A percentile compares a stretch with the other conserved stretches of the same genome.
These are phyloP conservation scores for Hylaea fasciaria DNA, from an alignment of 2,888 invertebrate genomes.

Conservation along the genomic window DNA sequence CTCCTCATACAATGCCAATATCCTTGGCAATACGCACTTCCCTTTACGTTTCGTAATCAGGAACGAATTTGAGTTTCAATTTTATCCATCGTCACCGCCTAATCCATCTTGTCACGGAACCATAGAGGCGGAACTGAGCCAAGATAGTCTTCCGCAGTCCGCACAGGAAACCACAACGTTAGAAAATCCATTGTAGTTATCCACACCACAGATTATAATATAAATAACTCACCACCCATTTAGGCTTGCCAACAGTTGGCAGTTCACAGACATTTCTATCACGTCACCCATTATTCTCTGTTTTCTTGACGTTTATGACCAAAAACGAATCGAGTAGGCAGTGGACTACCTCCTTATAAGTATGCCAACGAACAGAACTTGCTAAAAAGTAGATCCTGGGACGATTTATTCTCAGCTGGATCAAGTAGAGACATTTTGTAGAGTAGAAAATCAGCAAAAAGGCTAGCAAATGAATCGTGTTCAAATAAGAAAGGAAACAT, in stretches of 20 bases:
- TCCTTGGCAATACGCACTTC: too few species aligned
- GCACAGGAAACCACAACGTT: slow-evolving; percentile 24
- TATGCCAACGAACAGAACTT: slow-evolving; percentile 16
- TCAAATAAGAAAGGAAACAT: too few species aligned
- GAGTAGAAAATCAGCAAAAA: too few species aligned
- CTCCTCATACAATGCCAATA: too few species aligned
- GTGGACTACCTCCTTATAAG: slow-evolving; percentile 36
- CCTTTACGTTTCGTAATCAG: too few species aligned
- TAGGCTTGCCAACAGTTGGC: slow-evolving; percentile 8
- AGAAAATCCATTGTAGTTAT: slow-evolving; percentile 9
- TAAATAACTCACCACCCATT: too few species aligned
- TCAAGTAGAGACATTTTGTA: too few species aligned
- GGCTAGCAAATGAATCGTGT: too few species aligned
- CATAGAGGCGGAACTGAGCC: too few species aligned
- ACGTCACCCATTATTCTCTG: slow-evolving; percentile 34
- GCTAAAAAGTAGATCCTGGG: neutral
- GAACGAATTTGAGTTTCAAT: neutral
- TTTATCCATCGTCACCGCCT: neutral
- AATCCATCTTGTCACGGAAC: neutral
- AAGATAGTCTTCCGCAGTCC: slow-evolving; percentile 23
- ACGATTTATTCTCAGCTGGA: neutral
- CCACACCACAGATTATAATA: slow-evolving; percentile 6
- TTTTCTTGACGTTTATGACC: slow-evolving; percentile 34
- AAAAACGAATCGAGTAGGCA: slow-evolving; percentile 39
- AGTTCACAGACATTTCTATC: slow-evolving; percentile 37